Conservation (phyloP, 1,140 invertebrate species). For the Sinonovacula constricta region DNA sequence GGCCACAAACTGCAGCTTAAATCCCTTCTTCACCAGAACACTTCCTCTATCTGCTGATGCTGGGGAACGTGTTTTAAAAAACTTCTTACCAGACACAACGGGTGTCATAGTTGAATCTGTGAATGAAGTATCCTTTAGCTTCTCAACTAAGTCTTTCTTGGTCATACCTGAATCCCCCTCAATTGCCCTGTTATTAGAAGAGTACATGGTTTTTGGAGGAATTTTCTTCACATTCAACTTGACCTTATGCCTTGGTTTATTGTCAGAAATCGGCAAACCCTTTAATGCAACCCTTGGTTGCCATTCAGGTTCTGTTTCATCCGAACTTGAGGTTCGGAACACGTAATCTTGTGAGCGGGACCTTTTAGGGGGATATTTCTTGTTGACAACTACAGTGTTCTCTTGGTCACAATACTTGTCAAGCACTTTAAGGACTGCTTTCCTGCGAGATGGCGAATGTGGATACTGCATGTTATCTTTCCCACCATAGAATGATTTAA, state of each 20-base stretch:
- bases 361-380: too few relatives aligned
- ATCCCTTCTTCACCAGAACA: slow-evolving; percentile 47
- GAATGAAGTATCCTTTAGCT: too few relatives aligned
- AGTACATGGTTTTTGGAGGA: too few relatives aligned
- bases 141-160: too few relatives aligned
- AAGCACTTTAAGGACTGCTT: slow-evolving; percentile 25
- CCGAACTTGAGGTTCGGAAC: slow-evolving; percentile 39
- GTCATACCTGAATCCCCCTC: too few relatives aligned
- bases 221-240: too few relatives aligned
- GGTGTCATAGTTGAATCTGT: too few relatives aligned
- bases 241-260: too few relatives aligned
- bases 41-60: slow-evolving; percentile 26
- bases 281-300: slow-evolving; percentile 1
- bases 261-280: too few relatives aligned
- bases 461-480: slow-evolving; percentile 22
- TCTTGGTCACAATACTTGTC: slow-evolving; percentile 10
- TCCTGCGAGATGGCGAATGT: slow-evolving; percentile 21
- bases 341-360: slow-evolving; percentile 24
- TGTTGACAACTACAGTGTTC: not conserved
- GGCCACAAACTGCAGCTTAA: slow-evolving; percentile 45
- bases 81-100: slow-evolving; percentile 13
- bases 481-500: slow-evolving; percentile 36
- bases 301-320: slow-evolving; percentile 22
- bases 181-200: too few relatives aligned
- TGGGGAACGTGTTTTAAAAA: slow-evolving; percentile 38